Percentiles rank a stretch among this genome's conserved stretches.
Conservation (phyloP, 2,113 vertebrate species). For the Pelobates fuscus region DNA sequence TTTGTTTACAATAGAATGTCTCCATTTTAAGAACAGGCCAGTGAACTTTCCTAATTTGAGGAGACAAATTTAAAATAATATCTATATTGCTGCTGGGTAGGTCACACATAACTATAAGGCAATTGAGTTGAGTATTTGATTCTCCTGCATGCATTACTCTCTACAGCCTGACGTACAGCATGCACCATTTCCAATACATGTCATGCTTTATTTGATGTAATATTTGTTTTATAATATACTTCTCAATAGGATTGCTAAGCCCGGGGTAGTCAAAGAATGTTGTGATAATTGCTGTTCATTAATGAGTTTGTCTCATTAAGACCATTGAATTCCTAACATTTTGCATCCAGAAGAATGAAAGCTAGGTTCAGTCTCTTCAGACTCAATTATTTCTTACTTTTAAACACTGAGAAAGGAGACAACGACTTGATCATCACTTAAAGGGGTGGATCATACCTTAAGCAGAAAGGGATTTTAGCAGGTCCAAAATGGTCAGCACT, state of each 20-base stretch:
- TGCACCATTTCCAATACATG: constrained; percentile 62
- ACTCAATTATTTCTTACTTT: constrained; percentile 50
- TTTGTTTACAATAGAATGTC: constrained; percentile 54
- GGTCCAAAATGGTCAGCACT: constrained; percentile 71
- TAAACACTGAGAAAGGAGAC: constrained; percentile 44
- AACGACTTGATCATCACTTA: constrained; percentile 61
- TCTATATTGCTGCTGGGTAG: constrained; percentile 75
- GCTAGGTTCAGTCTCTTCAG: constrained; percentile 48
- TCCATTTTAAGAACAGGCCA: constrained; percentile 63
- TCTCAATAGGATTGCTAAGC: constrained; percentile 27
- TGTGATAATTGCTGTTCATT: constrained; percentile 13
- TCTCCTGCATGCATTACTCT: constrained; percentile 69
- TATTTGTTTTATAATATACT: constrained; percentile 23
- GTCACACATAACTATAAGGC: constrained; percentile 66
- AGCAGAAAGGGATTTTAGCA: constrained; percentile 67
- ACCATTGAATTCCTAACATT: constrained; percentile 24
- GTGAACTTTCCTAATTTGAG: constrained; percentile 58
- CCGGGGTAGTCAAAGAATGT: constrained; percentile 8
- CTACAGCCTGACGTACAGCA: constrained; percentile 63
- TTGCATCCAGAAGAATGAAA: constrained; percentile 27
- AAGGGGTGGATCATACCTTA: constrained; percentile 59
- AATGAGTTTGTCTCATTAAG: constrained; percentile 42
- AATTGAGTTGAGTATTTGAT: constrained; percentile 62
- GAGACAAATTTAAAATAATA: constrained; percentile 68
- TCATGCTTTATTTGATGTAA: constrained; percentile 57